A percentile compares a stretch with the other conserved stretches of the same genome.
These are phyloP conservation scores for Aleiodes alternator DNA, from an alignment of 2,888 invertebrate genomes.

Conservation along the genomic window DNA sequence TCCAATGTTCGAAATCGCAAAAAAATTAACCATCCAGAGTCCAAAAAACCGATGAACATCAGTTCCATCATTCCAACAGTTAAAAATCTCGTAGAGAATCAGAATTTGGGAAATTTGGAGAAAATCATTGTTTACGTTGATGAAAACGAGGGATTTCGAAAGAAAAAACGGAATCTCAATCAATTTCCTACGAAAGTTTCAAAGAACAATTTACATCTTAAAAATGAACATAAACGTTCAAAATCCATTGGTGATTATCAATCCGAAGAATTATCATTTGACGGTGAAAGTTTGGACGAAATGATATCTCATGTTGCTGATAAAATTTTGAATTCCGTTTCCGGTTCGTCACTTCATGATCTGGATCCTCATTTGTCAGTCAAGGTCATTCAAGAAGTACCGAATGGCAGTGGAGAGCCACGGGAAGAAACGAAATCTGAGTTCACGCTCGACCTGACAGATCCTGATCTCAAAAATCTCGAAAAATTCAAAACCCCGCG, in stretches of 20 bases:
- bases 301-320: constrained; percentile 55
- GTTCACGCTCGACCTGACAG: constrained; percentile 51
- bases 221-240: constrained; percentile 3
- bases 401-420: constrained; percentile 48
- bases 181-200: constrained; percentile 29
- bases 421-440: constrained; percentile 54
- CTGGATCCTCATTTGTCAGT: constrained; percentile 50
- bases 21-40: constrained; percentile 8
- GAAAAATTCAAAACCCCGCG: neutral
- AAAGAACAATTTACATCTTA: neutral
- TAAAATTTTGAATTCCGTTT: constrained; percentile 52
- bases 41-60: constrained; percentile 40
- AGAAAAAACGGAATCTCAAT: constrained; percentile 42
- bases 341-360: constrained; percentile 26
- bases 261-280: constrained; percentile 44
- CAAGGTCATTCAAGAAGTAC: constrained; percentile 54
- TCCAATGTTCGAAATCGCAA: neutral
- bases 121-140: constrained; percentile 60
- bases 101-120: constrained; percentile 57
- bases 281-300: constrained; percentile 50
- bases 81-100: constrained; percentile 52
- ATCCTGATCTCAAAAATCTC: neutral
- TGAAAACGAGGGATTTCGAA: constrained; percentile 46
- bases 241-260: constrained; percentile 30
- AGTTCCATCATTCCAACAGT: constrained; percentile 55